Evolutionary conservation across 2,888 invertebrate species (phyloP), one percentile per base, ranked within the genome.

Genomic region (Drosophila quasianomalipes): DNA sequence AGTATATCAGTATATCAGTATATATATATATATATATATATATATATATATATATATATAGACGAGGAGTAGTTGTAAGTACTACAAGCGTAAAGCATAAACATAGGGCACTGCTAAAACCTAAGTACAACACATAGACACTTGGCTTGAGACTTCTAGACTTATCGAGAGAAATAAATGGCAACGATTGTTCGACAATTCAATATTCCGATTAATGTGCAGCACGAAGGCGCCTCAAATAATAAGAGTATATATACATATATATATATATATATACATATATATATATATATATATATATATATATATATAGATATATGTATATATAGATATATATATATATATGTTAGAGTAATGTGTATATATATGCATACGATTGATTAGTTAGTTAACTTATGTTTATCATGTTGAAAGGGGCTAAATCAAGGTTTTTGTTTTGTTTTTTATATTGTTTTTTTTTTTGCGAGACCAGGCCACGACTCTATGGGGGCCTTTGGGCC

Each of bases 141-240:
- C 76, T 82, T 74, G 68, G 66, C 65, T 76, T 70, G 66, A 80
- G 64, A 76, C 44, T 41, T 47, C 52, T 71, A 66, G 76, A 87
- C 80, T 85, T 85, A 77, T 70, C 53, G 60, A 74, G 71, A 68
- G 81, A 86, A 85, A 86, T 80, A 89, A 85, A 85, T 89, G 86
- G 83, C 90, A 88, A 87, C 90, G 92, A 92, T 92, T 92, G 92
- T 92, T 92, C 92, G 89, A 92, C 92, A 92, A 92, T 92, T 92
- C 92, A 92, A 92, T 92, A 91, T 80, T 82, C 76, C 66, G 82
- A 79, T 83, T 82, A 75, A 71, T 71, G 74, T 70, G 74, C 80
- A 81, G 78, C 86, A 71, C 73, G 30, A 54, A 49, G 72, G 77
- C 76, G 68, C 76, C 83, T 71, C 73, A 79, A 88, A 90, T 76